These are phyloP conservation scores for Anneissia japonica DNA, from an alignment of 35 echinoderm and acorn worm genomes.

Conservation along the genomic window DNA sequence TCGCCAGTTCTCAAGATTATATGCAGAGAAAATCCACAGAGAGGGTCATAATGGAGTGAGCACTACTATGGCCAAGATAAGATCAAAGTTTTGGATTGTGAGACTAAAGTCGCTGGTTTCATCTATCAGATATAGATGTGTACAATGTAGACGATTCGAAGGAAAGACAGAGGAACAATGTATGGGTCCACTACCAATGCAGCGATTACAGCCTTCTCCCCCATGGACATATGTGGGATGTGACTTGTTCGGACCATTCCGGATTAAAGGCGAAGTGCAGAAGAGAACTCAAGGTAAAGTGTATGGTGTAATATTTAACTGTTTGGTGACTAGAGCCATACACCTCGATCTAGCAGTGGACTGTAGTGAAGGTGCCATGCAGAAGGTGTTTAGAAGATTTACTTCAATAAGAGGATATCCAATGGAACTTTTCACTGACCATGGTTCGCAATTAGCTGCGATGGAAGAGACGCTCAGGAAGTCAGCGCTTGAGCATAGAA, in stretches of 20 bases:
- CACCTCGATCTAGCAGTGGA: constrained; percentile 7
- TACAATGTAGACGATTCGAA: background rate
- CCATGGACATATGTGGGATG: background rate
- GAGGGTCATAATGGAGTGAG: no score
- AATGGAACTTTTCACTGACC: background rate
- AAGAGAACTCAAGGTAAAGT: background rate
- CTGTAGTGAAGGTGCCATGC: constrained; percentile 1
- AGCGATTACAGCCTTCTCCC: background rate
- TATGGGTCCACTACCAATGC: background rate
- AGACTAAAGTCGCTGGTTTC: no score
- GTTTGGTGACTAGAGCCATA: constrained; percentile 11
- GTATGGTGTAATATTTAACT: constrained; percentile 20
- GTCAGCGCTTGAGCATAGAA: background rate
- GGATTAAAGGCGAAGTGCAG: background rate
- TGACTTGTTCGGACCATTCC: constrained; percentile 1
- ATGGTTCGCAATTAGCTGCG: background rate
- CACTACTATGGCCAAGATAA: no score
- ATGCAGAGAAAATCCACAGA: no score
- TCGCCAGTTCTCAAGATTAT: no score
- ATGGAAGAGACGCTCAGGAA: background rate
- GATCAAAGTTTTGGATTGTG: no score
- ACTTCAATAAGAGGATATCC: background rate
- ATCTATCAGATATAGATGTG: no score
- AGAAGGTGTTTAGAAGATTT: constrained; percentile 11
- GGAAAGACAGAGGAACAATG: background rate